Base-by-base conservation (phyloP, 30 jellyfish, hydroid and myxozoan species). In the Cassiopea andromeda region DNA sequence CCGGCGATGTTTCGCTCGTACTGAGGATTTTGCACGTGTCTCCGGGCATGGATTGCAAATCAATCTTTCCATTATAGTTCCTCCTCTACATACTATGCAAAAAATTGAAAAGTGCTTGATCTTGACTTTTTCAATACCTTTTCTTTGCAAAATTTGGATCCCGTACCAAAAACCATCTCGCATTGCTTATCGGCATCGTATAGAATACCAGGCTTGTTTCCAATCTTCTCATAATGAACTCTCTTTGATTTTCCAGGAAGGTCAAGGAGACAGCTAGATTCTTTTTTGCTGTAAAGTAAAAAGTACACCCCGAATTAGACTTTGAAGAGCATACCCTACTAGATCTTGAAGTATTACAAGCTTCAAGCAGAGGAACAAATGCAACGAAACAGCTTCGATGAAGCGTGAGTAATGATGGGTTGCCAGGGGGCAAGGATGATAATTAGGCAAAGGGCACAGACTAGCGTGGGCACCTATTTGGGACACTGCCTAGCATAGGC, bases 131-230 rank as follows among this genome's bases (percentile, higher is more conserved):
- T 64, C 43, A 64, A 5, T 69, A 73, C 94, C 93, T 89, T 92
- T 80, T 87, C 93, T 70, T 88, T 85, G 74, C 99, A 96, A 67
- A 92, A 77, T 77, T 89, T 96, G 44, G 99, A 96, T 43, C 98
- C 99, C 60, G 98, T 96, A 19, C 99, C 99, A 58, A 91, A 77
- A 60, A 87, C 92, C 99, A 96, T 96, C 85, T 96, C 98, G 57
- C 99, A 96, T 76, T 96, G 99, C 70, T 96, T 96, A 77, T 85
- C 95, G 16, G 91, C 94, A 77, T 96, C 99, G 89, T 96, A 96
- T 1, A 96, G 86, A 6, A 96, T 45, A 80, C 99, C 99, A 1
- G 98, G 97, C 82, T 92, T 92, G 69, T 69, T 84, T 46, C 96
- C 99, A 82, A 96, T 72, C 73, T 96, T 96, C 74, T 92, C 98